phyloP scores from a whole-genome alignment of 2,888 invertebrate genomes.

The Fragum whitleyi region DNA sequence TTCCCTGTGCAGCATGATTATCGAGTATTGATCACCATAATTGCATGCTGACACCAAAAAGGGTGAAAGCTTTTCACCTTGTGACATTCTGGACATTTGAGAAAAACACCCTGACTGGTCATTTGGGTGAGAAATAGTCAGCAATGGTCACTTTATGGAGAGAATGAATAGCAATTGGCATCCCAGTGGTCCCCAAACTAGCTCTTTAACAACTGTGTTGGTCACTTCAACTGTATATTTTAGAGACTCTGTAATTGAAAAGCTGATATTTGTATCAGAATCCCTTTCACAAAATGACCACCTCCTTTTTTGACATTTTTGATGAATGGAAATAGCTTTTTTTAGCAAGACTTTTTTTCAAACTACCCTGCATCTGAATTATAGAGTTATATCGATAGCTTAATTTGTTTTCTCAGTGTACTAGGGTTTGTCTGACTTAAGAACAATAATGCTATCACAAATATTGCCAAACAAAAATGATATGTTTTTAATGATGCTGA shows the following conservation, averaged over 20 bases:
- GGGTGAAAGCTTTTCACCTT: constrained; percentile 41
- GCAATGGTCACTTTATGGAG: constrained; percentile 57
- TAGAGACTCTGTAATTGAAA: constrained; percentile 10
- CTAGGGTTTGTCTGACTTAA: too few relatives aligned
- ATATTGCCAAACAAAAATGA: too few relatives aligned
- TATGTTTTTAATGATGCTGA: too few relatives aligned
- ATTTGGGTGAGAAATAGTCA: constrained; percentile 64
- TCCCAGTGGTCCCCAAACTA: constrained; percentile 47
- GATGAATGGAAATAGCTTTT: constrained; percentile 1
- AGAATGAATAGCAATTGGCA: constrained; percentile 51
- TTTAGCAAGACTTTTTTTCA: not conserved
- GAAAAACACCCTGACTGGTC: constrained; percentile 56
- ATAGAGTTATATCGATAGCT: too few relatives aligned
- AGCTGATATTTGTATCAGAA: constrained; percentile 24
- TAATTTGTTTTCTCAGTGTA: too few relatives aligned
- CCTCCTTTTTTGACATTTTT: constrained; percentile 24
- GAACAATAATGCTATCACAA: too few relatives aligned
- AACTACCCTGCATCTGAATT: too few relatives aligned
- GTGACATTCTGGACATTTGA: constrained; percentile 60
- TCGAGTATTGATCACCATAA: constrained; percentile 55
- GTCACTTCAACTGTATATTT: constrained; percentile 23
- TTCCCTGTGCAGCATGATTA: constrained; percentile 32
- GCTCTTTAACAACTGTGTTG: constrained; percentile 46
- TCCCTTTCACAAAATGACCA: constrained; percentile 19
- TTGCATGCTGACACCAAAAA: constrained; percentile 50